Evolutionary conservation across 2,797 vertebrate genomes (phyloP).

Genomic region (Intellagama lesueurii): DNA sequence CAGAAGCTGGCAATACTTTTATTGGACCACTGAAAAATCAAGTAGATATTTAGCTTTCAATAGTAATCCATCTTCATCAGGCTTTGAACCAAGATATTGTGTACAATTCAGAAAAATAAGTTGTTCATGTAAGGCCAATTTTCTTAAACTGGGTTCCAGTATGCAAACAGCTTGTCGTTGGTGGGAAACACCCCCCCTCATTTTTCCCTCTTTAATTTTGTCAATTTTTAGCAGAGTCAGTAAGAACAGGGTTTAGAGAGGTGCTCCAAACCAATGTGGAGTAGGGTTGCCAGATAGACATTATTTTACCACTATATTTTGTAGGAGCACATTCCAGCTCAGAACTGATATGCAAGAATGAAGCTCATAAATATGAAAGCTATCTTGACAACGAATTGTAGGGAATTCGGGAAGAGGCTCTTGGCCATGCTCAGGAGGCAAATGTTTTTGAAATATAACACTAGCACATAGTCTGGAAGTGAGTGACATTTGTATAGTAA

Average conservation of each 20-base stretch:
- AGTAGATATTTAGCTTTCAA: no score
- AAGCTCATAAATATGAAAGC: neutral
- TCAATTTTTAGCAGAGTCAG: neutral
- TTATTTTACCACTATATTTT: neutral
- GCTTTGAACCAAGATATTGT: no score
- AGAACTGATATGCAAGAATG: neutral
- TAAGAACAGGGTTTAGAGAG: neutral
- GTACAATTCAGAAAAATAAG: no score
- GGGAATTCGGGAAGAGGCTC: neutral
- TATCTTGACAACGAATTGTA: neutral
- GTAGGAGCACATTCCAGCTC: neutral
- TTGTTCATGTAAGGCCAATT: no score
- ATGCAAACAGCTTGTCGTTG: no score
- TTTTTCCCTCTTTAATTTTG: no score
- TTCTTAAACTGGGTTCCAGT: no score
- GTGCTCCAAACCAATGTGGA: neutral
- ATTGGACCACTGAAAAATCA: no score
- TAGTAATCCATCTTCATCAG: no score
- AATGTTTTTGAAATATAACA: neutral
- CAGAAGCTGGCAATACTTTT: no score
- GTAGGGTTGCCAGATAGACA: neutral
- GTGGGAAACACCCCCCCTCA: no score
- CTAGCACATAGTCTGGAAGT: slow-evolving; percentile 14
- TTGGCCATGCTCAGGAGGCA: neutral
- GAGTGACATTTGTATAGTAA: neutral